These are phyloP conservation scores for Tapirus indicus DNA, from an alignment of 2,797 vertebrate species.

Conservation along the genomic window DNA sequence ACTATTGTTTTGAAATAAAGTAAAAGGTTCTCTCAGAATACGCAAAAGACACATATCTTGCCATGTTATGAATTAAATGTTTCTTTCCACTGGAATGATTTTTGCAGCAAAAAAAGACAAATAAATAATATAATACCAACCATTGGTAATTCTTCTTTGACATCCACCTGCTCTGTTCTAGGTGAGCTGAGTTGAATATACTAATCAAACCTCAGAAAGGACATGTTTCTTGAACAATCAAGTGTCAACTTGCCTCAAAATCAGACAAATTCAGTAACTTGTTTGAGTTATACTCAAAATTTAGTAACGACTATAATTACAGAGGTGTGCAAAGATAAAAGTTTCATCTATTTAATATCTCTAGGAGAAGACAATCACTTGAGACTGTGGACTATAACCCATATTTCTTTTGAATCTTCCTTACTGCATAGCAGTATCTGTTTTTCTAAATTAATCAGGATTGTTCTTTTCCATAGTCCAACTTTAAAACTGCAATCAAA, in stretches of 20 bases:
- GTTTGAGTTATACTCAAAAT: background rate
- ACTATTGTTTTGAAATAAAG: slow-evolving; percentile 69
- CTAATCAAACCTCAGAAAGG: background rate
- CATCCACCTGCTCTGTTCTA: background rate
- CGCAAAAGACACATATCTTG: slow-evolving; percentile 68
- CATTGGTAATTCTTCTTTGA: slow-evolving; percentile 25
- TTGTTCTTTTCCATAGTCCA: background rate
- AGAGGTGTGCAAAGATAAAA: background rate
- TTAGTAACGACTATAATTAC: background rate
- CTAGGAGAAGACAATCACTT: background rate
- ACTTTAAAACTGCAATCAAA: background rate
- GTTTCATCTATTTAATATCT: background rate
- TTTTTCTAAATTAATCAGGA: background rate
- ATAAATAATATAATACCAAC: slow-evolving; percentile 35
- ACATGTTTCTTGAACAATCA: slow-evolving; percentile 49
- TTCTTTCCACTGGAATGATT: slow-evolving; percentile 64
- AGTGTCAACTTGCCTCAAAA: background rate
- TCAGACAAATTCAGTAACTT: slow-evolving; percentile 24
- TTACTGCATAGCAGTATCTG: background rate
- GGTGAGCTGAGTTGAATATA: slow-evolving; percentile 36
- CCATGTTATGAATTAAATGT: background rate
- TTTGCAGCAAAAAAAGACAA: slow-evolving; percentile 65
- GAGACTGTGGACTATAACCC: background rate
- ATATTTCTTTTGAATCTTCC: background rate
- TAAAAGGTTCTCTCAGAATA: slow-evolving; percentile 63